A percentile compares a stretch with the other conserved stretches of the same genome.
Evolutionary conservation across 2,888 invertebrate genomes (phyloP).

Genomic region (Rhagonycha lutea): DNA sequence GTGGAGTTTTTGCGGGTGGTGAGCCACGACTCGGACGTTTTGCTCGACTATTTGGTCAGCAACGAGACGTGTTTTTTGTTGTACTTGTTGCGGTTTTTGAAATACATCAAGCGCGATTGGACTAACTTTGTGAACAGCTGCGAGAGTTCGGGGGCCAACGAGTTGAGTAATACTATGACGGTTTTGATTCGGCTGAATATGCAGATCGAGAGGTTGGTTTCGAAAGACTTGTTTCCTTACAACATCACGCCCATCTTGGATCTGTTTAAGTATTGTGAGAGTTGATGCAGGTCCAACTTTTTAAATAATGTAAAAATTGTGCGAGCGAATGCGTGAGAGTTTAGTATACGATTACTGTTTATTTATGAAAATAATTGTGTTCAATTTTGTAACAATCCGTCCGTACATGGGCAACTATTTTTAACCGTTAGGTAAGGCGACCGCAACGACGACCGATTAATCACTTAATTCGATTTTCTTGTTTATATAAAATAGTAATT

Average conservation of each 20-base stretch:
- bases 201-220: conserved; percentile 81
- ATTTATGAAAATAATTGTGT: not conserved
- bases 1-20: conserved; percentile 84
- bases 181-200: conserved; percentile 78
- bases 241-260: conserved; percentile 87
- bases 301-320: not conserved
- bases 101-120: conserved; percentile 85
- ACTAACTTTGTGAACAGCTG: conserved; percentile 79
- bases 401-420: not conserved
- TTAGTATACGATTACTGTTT: not conserved
- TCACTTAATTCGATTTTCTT: not conserved
- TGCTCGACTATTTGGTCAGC: conserved; percentile 84
- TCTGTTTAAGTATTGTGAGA: conserved; percentile 81
- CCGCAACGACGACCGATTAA: not conserved
- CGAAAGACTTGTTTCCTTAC: conserved; percentile 84
- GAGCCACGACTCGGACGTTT: conserved; percentile 77
- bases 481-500: not conserved
- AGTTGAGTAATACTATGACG: conserved; percentile 81
- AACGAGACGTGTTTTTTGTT: conserved; percentile 89
- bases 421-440: not conserved
- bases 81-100: conserved; percentile 81
- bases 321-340: not conserved
- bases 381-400: not conserved
- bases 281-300: not conserved
- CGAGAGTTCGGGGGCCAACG: conserved; percentile 58